phyloP scores from a whole-genome alignment of 2,797 vertebrate species.

The Philypnodon macrostomus region DNA sequence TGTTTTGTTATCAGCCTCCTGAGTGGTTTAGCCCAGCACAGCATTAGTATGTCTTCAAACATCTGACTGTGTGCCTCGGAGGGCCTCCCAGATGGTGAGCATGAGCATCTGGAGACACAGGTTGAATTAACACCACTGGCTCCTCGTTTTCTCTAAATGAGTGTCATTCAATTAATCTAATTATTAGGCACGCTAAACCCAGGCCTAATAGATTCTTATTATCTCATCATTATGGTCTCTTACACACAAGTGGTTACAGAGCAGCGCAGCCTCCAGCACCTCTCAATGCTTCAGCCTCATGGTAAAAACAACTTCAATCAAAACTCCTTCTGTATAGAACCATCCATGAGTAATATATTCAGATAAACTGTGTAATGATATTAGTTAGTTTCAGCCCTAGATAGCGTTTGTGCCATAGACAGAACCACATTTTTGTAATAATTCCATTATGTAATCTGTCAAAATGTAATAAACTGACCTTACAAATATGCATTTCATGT shows the following conservation, averaged over 20 bases:
- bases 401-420: no score
- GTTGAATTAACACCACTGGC: slow-evolving; percentile 75
- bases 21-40: slow-evolving; percentile 53
- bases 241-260: slow-evolving; percentile 64
- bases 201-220: slow-evolving; percentile 76
- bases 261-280: slow-evolving; percentile 44
- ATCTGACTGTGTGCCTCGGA: slow-evolving; percentile 65
- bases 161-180: slow-evolving; percentile 80
- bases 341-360: no score
- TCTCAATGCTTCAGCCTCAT: no score
- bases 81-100: slow-evolving; percentile 76
- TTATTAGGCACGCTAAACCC: slow-evolving; percentile 76
- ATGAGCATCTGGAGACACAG: slow-evolving; percentile 80
- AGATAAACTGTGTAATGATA: no score
- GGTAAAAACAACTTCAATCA: no score
- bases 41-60: slow-evolving; percentile 66
- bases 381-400: no score
- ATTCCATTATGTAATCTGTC: no score
- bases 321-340: no score
- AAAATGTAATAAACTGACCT: no score
- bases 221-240: slow-evolving; percentile 69
- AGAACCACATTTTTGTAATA: no score
- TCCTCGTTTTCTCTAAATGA: slow-evolving; percentile 77
- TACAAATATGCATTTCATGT: no score
- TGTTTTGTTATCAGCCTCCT: slow-evolving; percentile 16